These are phyloP conservation scores for Onthophagus taurus DNA, from an alignment of 1,140 invertebrate species.

Conservation along the genomic window DNA sequence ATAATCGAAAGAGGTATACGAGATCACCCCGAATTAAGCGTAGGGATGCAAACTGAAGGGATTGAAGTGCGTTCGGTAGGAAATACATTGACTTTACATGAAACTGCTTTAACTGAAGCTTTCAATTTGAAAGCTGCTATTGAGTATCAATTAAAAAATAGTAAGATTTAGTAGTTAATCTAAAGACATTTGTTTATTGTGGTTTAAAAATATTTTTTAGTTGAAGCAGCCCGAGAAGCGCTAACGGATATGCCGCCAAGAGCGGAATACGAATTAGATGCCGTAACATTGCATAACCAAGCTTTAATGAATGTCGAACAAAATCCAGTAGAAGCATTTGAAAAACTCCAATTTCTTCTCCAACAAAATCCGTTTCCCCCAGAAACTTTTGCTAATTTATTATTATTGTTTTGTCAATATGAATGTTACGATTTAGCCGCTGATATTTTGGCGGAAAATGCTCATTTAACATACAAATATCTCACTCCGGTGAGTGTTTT, in stretches of 20 bases:
- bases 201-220: constrained; percentile 40
- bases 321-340: constrained; percentile 87
- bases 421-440: constrained; percentile 97
- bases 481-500: constrained; percentile 64
- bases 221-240: constrained; percentile 84
- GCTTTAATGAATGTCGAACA: constrained; percentile 90
- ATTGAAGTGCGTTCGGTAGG: constrained; percentile 95
- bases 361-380: constrained; percentile 94
- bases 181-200: not conserved
- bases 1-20: constrained; percentile 94
- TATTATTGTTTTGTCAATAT: constrained; percentile 93
- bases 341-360: constrained; percentile 94
- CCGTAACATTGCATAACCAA: constrained; percentile 96
- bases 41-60: constrained; percentile 97
- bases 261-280: constrained; percentile 94
- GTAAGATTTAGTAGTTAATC: constrained; percentile 41
- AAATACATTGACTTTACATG: constrained; percentile 90
- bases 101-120: constrained; percentile 95
- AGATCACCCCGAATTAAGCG: constrained; percentile 94
- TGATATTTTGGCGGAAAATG: constrained; percentile 96
- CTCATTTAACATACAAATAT: constrained; percentile 94
- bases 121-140: constrained; percentile 98
- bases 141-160: constrained; percentile 94
- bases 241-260: constrained; percentile 95
- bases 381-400: constrained; percentile 94